Evolutionary conservation across 2,113 vertebrate species (phyloP), one percentile per base, ranked within the genome.

Genomic region (Amazona guildingii): DNA sequence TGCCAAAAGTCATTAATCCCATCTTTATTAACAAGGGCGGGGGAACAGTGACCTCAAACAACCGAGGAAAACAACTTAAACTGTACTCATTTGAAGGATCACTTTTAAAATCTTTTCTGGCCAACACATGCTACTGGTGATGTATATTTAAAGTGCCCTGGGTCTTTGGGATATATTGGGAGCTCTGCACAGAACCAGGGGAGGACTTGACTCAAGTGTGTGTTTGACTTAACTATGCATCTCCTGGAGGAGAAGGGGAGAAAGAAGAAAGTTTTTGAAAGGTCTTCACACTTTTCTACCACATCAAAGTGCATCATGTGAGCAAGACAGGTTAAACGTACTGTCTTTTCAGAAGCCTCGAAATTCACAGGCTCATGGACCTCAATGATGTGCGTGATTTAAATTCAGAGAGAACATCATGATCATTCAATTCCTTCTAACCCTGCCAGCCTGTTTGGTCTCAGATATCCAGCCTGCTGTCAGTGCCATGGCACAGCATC

Each of bases 1-100:
- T 97, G 98, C 98, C 97, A 97, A 80, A 86, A 98, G 97, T 97
- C 97, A 98, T 98, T 98, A 98, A 98, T 98, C 97, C 97, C 92
- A 83, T 86, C 96, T 97, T 97, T 97, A 98, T 98, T 98, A 98
- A 95, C 90, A 95, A 96, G 97, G 93, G 74, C 10, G 76, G 95
- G 77, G 92, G 87, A 98, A 97, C 95, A 89, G 95, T 95, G 97
- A 98, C 97, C 97, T 98, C 95, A 97, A 97, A 97, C 95, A 98
- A 96, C 94, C 68, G 31, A 86, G 75, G 91, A 95, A 98, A 98
- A 97, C 97, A 98, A 98, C 97, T 94, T 93, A 95, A 97, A 93
- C 67, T 95, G 84, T 49, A 68, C 52, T 92, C 79, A 64, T 88
- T 84, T 95, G 80, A 88, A 95, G 92, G 80, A 86, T 57, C 1